These are phyloP conservation scores for Exaiptasia diaphana DNA, from an alignment of 64 coral and sea anemone genomes.

Conservation along the genomic window DNA sequence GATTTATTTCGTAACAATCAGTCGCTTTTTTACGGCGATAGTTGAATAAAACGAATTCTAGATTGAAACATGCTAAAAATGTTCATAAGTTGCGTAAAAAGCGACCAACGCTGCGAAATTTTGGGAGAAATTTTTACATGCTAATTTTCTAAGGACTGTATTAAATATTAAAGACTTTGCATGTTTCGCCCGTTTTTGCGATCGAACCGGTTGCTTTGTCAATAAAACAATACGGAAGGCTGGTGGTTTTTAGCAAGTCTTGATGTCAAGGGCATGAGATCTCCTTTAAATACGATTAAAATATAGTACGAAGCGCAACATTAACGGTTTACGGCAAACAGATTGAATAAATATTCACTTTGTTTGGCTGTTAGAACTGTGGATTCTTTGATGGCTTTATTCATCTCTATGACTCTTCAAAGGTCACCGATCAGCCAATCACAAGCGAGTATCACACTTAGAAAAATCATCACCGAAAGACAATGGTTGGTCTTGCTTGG, in stretches of 20 bases:
- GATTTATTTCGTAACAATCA: too few relatives aligned
- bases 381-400: neutral
- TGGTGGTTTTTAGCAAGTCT: too few relatives aligned
- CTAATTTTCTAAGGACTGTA: too few relatives aligned
- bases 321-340: neutral
- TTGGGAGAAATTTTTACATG: too few relatives aligned
- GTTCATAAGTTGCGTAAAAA: too few relatives aligned
- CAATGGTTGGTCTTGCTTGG: too few relatives aligned
- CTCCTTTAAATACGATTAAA: neutral
- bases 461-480: neutral
- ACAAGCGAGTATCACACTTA: neutral
- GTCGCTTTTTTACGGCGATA: too few relatives aligned
- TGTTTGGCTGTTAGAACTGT: neutral
- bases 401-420: neutral
- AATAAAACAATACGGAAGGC: neutral
- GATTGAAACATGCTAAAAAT: too few relatives aligned
- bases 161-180: neutral
- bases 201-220: neutral
- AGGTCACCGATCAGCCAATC: constrained; percentile 11
- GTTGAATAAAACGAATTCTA: too few relatives aligned
- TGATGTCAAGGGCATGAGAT: neutral
- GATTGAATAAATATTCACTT: neutral
- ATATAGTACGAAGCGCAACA: too few relatives aligned
- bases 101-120: too few relatives aligned
- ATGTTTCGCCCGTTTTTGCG: neutral